phyloP scores from a whole-genome alignment of 2,888 invertebrate species.

The Rhamnusium bicolor region DNA sequence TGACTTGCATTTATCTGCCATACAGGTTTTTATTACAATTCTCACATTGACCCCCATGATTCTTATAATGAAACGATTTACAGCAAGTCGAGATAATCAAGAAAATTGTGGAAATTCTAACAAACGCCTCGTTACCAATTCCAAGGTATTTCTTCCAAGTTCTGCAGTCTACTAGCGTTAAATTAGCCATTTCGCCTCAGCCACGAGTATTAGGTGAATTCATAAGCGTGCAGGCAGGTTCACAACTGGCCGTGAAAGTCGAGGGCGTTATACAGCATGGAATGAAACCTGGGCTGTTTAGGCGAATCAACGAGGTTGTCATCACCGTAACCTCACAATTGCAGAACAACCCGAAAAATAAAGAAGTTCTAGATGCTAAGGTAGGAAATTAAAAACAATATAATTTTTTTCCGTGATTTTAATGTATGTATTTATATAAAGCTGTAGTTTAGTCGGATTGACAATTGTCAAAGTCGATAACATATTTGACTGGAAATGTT shows the following conservation, averaged over 20 bases:
- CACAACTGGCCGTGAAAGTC: constrained; percentile 91
- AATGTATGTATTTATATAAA: too few relatives aligned
- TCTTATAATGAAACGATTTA: too few relatives aligned
- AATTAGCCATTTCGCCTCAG: constrained; percentile 87
- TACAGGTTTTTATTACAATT: too few relatives aligned
- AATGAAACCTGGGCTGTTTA: constrained; percentile 78
- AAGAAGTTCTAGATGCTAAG: constrained; percentile 65
- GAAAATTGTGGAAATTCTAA: constrained; percentile 76
- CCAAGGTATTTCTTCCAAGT: constrained; percentile 89
- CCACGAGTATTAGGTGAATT: constrained; percentile 87
- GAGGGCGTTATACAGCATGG: constrained; percentile 92
- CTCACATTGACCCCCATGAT: too few relatives aligned
- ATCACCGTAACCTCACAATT: constrained; percentile 80
- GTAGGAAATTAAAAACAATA: too few relatives aligned
- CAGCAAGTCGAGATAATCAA: constrained; percentile 75
- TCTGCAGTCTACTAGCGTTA: constrained; percentile 86
- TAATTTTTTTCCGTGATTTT: too few relatives aligned
- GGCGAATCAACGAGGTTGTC: constrained; percentile 81
- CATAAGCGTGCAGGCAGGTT: constrained; percentile 86
- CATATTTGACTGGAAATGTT: too few relatives aligned
- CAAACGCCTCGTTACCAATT: constrained; percentile 78
- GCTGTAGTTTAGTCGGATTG: too few relatives aligned
- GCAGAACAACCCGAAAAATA: constrained; percentile 69
- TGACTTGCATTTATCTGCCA: too few relatives aligned
- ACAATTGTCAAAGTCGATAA: too few relatives aligned